These are phyloP conservation scores for Suricata suricatta DNA, from an alignment of 2,113 vertebrate species.

Conservation along the genomic window DNA sequence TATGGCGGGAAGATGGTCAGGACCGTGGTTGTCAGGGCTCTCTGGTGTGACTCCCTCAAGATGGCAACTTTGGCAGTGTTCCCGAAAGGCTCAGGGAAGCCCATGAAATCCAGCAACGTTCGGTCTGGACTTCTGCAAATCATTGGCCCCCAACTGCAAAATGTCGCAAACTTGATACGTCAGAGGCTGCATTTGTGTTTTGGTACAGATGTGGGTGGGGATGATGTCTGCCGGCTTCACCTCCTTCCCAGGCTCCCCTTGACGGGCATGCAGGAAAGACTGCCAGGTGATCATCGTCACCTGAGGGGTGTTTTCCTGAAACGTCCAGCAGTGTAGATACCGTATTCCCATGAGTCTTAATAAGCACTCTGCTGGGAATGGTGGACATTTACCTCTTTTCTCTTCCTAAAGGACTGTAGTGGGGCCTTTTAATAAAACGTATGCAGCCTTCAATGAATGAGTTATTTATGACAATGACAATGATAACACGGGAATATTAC, in stretches of 20 bases:
- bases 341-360: neutral
- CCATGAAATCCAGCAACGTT: neutral
- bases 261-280: neutral
- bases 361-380: neutral
- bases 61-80: neutral
- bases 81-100: neutral
- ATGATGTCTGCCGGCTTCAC: slow-evolving; percentile 34
- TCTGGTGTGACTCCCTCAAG: neutral
- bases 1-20: neutral
- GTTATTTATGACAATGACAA: slow-evolving; percentile 35
- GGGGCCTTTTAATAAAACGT: slow-evolving; percentile 46
- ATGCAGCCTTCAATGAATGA: neutral
- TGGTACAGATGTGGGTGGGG: slow-evolving; percentile 57
- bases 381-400: slow-evolving; percentile 32
- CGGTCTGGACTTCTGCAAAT: neutral
- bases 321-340: neutral
- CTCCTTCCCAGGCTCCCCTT: neutral
- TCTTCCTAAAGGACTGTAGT: neutral
- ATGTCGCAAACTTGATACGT: neutral
- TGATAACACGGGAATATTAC: neutral
- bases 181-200: slow-evolving; percentile 1
- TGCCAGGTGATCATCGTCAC: neutral
- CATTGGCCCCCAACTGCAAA: neutral
- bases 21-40: neutral
- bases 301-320: neutral